These are phyloP conservation scores for Limnothrissa miodon DNA, from an alignment of 2,113 vertebrate genomes.

Conservation along the genomic window DNA sequence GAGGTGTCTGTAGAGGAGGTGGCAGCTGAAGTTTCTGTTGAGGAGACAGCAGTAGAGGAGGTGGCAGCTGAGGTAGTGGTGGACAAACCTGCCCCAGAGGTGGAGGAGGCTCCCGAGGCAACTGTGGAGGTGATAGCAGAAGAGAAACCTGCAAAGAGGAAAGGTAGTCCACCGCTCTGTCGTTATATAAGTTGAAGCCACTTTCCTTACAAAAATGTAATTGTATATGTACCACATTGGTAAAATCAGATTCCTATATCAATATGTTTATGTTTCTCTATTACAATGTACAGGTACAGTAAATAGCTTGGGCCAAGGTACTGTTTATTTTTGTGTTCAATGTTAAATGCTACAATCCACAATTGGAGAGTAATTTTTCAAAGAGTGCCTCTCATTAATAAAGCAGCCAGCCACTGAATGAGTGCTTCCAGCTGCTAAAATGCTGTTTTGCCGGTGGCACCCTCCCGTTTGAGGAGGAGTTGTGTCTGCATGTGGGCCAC, in stretches of 20 bases:
- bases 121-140: neutral
- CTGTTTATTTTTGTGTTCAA: neutral
- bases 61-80: neutral
- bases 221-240: neutral
- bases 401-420: neutral
- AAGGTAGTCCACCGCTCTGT: slow-evolving; percentile 28
- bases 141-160: neutral
- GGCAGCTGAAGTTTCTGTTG: neutral
- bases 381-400: neutral
- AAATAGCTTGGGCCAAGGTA: neutral
- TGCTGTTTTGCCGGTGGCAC: neutral
- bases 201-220: neutral
- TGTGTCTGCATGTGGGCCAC: neutral
- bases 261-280: neutral
- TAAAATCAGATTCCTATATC: neutral
- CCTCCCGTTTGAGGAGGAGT: neutral
- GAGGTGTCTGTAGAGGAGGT: neutral
- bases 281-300: neutral
- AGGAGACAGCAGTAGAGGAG: neutral
- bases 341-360: neutral
- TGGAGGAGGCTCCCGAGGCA: slow-evolving; percentile 10
- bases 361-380: neutral
- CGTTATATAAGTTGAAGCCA: neutral
- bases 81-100: neutral
- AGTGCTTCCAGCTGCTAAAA: slow-evolving; percentile 9